A percentile compares a stretch with the other conserved stretches of the same genome.
phyloP scores from a whole-genome alignment of 2,113 vertebrate species.

The Cololabis saira region DNA sequence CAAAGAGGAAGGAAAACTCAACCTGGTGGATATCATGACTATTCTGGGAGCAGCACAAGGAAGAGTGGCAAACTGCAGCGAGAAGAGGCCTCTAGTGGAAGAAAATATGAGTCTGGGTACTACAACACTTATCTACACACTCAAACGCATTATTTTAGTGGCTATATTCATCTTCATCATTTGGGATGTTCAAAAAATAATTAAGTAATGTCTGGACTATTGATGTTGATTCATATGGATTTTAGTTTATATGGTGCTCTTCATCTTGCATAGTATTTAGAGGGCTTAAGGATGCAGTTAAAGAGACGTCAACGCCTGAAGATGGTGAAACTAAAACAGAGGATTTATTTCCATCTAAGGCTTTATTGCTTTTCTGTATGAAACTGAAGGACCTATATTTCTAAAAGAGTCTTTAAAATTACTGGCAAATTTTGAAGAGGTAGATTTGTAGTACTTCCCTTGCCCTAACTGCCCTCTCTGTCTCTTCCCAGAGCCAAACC shows the following conservation, averaged over 20 bases:
- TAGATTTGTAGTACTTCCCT: constrained; percentile 62
- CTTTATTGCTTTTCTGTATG: background rate
- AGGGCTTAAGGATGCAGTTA: no score
- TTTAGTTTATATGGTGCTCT: constrained; percentile 1
- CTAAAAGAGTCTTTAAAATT: constrained; percentile 61
- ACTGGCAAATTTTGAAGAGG: constrained; percentile 43
- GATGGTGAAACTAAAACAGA: no score
- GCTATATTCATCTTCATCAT: constrained; percentile 78
- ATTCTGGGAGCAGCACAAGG: constrained; percentile 87
- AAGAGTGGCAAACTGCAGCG: constrained; percentile 75
- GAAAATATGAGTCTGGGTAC: constrained; percentile 84
- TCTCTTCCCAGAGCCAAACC: constrained; percentile 86
- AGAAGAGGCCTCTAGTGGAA: constrained; percentile 81
- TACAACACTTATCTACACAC: constrained; percentile 78
- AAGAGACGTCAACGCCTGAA: no score
- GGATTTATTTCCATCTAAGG: no score
- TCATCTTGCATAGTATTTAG: no score
- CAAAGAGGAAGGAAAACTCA: constrained; percentile 83
- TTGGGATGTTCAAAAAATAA: constrained; percentile 83
- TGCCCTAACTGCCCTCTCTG: constrained; percentile 82
- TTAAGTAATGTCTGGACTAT: constrained; percentile 60
- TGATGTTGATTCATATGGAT: constrained; percentile 9
- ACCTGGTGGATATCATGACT: constrained; percentile 95
- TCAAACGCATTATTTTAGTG: constrained; percentile 80
- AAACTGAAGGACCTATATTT: constrained; percentile 39